phyloP scores from a whole-genome alignment of 2,113 vertebrate species.

The Abramis brama region DNA sequence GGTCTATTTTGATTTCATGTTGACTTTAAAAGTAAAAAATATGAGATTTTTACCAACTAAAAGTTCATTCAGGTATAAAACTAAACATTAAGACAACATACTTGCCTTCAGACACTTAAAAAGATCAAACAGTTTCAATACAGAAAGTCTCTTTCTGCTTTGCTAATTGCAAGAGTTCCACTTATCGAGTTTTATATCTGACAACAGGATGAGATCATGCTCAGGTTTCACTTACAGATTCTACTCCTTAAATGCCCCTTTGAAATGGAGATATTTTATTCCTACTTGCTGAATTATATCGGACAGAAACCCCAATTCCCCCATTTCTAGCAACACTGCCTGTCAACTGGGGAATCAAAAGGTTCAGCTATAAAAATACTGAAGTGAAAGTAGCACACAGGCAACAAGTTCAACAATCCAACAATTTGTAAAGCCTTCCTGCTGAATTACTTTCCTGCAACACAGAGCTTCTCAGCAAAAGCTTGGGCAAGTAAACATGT shows the following conservation, averaged over 20 bases:
- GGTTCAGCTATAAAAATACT: neutral
- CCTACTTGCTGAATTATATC: neutral
- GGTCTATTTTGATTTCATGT: conserved; percentile 2
- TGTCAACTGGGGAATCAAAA: neutral
- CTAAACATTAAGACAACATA: neutral
- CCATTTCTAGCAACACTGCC: neutral
- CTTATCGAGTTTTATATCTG: neutral
- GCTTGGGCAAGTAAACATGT: neutral
- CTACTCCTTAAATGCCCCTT: neutral
- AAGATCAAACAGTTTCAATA: neutral
- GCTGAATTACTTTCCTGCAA: neutral
- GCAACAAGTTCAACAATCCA: neutral
- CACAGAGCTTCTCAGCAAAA: neutral
- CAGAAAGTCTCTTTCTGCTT: neutral
- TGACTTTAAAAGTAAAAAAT: neutral
- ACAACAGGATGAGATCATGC: neutral
- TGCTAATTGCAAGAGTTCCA: neutral
- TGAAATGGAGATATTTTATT: neutral
- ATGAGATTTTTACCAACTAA: neutral
- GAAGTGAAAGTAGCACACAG: neutral
- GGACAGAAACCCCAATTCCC: neutral
- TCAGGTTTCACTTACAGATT: neutral
- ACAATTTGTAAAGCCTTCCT: neutral
- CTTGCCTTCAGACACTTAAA: neutral
- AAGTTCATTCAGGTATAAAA: neutral